Conservation (phyloP, 1,140 invertebrate species). For the Subanguina moxae region DNA sequence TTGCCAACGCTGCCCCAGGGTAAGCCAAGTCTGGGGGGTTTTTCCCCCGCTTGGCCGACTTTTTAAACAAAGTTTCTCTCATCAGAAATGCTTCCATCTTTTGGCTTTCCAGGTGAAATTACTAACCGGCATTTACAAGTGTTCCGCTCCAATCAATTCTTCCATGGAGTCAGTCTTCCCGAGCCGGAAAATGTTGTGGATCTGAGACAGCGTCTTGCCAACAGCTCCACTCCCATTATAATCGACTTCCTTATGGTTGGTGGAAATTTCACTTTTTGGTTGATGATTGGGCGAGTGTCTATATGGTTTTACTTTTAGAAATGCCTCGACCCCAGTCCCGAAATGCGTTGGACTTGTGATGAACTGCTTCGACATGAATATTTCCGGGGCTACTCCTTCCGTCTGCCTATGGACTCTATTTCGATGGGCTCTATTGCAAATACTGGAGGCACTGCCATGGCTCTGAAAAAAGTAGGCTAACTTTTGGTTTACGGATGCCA, state of each 20-base stretch:
- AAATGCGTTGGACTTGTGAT: constrained; percentile 79
- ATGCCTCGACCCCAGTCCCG: constrained; percentile 89
- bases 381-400: constrained; percentile 63
- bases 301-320: constrained; percentile 65
- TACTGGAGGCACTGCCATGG: background rate
- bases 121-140: constrained; percentile 87
- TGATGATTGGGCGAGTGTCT: constrained; percentile 3
- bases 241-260: constrained; percentile 12
- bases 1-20: too few relatives aligned
- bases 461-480: background rate
- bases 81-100: too few relatives aligned
- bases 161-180: constrained; percentile 77
- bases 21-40: background rate
- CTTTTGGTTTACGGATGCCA: too few relatives aligned
- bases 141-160: constrained; percentile 91
- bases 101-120: constrained; percentile 72
- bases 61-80: too few relatives aligned
- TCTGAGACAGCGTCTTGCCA: background rate
- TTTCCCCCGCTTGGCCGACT: too few relatives aligned
- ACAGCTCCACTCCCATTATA: background rate
- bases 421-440: background rate
- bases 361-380: constrained; percentile 82
- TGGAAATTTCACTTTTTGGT: background rate
- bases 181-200: constrained; percentile 68
- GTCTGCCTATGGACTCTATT: background rate